Evolutionary conservation across 2,888 invertebrate species (phyloP).

Genomic region (Drosophila paranaensis): DNA sequence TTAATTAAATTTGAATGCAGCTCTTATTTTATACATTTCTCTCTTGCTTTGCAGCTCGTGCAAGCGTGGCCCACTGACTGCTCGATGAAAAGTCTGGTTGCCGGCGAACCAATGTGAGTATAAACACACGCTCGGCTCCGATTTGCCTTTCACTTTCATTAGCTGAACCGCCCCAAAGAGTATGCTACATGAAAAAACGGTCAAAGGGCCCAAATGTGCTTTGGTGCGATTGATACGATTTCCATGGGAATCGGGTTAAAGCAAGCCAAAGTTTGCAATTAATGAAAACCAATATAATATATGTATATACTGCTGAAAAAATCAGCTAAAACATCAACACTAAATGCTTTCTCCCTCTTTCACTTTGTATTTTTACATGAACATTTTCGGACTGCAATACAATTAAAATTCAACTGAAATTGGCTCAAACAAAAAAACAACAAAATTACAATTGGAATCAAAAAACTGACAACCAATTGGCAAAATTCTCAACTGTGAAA

Average conservation of each 20-base stretch:
- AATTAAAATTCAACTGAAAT: conserved; percentile 50
- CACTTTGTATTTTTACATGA: conserved; percentile 69
- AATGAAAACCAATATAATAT: conserved; percentile 4
- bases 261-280: conserved; percentile 27
- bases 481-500: conserved; percentile 64
- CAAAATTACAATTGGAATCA: conserved; percentile 36
- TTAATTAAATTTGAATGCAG: conserved; percentile 34
- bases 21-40: conserved; percentile 17
- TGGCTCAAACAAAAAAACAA: conserved; percentile 40
- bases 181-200: conserved; percentile 24
- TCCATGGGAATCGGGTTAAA: conserved; percentile 29
- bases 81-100: conserved; percentile 74
- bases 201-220: conserved; percentile 13
- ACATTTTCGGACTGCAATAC: conserved; percentile 53
- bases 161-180: conserved; percentile 15
- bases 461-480: conserved; percentile 70
- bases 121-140: background rate
- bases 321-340: conserved; percentile 12
- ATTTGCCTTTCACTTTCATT: conserved; percentile 49
- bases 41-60: conserved; percentile 36
- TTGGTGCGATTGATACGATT: conserved; percentile 16
- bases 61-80: conserved; percentile 50
- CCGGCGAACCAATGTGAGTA: conserved; percentile 69
- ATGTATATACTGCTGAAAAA: background rate
- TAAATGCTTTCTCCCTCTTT: conserved; percentile 33